Percentiles rank a stretch among this genome's conserved stretches.
Evolutionary conservation across 1,140 invertebrate genomes (phyloP).

Genomic region (Drosophila sp.): DNA sequence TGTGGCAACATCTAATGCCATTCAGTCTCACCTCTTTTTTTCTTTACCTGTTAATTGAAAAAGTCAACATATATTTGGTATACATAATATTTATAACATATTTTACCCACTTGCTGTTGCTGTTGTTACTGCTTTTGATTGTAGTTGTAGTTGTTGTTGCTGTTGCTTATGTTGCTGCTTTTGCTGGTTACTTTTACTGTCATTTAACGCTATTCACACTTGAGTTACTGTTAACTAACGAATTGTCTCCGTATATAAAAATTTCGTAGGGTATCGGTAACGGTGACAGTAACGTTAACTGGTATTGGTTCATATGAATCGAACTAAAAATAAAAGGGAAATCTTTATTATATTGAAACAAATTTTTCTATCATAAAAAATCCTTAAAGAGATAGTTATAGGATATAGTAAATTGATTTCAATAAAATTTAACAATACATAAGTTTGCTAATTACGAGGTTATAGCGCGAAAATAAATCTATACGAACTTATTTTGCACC

Average conservation of each 20-base stretch:
- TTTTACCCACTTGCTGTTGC: slow-evolving; percentile 37
- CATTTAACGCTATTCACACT: slow-evolving; percentile 69
- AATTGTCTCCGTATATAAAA: neutral
- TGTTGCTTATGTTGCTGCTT: slow-evolving; percentile 30
- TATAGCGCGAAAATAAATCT: too few species aligned
- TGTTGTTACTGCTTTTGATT: slow-evolving; percentile 1
- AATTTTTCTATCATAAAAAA: too few species aligned
- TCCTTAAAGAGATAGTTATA: too few species aligned
- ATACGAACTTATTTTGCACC: too few species aligned
- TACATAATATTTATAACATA: slow-evolving; percentile 52
- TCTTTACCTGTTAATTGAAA: slow-evolving; percentile 74
- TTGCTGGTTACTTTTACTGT: slow-evolving; percentile 64
- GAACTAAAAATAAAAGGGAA: too few species aligned
- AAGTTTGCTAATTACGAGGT: too few species aligned
- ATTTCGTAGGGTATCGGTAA: too few species aligned
- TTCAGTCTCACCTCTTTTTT: slow-evolving; percentile 23
- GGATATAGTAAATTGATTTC: too few species aligned
- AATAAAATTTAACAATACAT: too few species aligned
- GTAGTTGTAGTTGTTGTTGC: slow-evolving; percentile 10
- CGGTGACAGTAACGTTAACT: too few species aligned
- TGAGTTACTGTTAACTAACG: slow-evolving; percentile 5
- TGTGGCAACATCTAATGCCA: neutral
- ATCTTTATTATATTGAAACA: too few species aligned
- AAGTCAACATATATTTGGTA: slow-evolving; percentile 58
- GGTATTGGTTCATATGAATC: too few species aligned